Conservation (phyloP, 2,797 vertebrate genomes). For the Enteromius trimaculatus region DNA sequence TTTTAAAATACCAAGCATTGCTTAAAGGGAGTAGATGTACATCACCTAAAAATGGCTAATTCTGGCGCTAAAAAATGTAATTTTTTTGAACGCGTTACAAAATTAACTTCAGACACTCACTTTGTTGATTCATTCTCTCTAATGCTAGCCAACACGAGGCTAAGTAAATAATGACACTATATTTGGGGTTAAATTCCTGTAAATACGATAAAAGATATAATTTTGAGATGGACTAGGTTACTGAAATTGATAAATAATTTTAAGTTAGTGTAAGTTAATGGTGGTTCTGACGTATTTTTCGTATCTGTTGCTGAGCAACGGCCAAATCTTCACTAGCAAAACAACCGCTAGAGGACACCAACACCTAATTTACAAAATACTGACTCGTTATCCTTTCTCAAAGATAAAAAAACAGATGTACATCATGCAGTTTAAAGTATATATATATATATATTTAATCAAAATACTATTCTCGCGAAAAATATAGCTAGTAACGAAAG, state of each 20-base stretch:
- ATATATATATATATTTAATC: background rate
- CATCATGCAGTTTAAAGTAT: background rate
- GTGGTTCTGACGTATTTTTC: background rate
- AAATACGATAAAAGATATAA: background rate
- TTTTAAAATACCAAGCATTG: slow-evolving; percentile 23
- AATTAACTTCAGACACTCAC: background rate
- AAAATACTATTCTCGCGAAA: background rate
- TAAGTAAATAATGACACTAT: background rate
- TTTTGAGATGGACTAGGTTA: background rate
- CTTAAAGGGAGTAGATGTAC: slow-evolving; percentile 3
- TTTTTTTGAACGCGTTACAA: too few relatives aligned
- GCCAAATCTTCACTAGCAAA: background rate
- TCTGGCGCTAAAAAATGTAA: background rate
- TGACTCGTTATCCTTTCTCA: background rate
- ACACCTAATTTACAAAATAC: slow-evolving; percentile 24
- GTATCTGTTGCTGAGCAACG: background rate
- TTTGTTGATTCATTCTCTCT: background rate
- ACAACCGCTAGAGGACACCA: slow-evolving; percentile 60
- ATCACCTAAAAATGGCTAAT: background rate
- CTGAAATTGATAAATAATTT: background rate
- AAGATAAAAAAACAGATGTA: background rate
- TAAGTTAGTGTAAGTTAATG: background rate
- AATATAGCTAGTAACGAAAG: too few relatives aligned
- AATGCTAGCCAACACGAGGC: background rate
- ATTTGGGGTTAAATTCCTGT: background rate